Conservation (phyloP, 2,888 invertebrate species). For the Phortica okadai region DNA sequence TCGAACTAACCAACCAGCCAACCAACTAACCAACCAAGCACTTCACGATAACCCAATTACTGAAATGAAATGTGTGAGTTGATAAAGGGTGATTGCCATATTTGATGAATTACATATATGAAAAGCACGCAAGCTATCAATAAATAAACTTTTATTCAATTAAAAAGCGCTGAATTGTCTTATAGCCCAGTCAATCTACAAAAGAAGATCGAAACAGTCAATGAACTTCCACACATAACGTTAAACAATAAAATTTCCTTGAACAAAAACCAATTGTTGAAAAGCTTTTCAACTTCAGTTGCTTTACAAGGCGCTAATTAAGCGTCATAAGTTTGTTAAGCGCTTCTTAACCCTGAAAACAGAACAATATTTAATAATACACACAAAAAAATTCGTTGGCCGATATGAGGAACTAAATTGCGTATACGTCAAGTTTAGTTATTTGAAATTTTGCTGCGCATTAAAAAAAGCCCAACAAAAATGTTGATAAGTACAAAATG, state of each 20-base stretch:
- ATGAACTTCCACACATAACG: background rate
- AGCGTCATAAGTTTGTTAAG: background rate
- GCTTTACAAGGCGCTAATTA: background rate
- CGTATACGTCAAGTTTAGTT: too few species aligned
- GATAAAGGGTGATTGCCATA: slow-evolving; percentile 62
- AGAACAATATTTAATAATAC: background rate
- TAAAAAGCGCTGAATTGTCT: slow-evolving; percentile 10
- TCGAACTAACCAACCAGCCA: slow-evolving; percentile 12
- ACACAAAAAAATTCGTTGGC: background rate
- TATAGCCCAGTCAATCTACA: background rate
- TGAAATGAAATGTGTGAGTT: slow-evolving; percentile 62
- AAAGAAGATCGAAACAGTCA: background rate
- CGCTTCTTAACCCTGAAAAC: background rate
- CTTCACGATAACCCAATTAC: slow-evolving; percentile 67
- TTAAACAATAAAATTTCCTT: background rate
- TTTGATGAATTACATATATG: slow-evolving; percentile 46
- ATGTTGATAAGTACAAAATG: too few species aligned
- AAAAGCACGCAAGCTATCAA: slow-evolving; percentile 26
- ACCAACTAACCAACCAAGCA: slow-evolving; percentile 37
- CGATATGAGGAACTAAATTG: background rate
- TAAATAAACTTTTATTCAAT: slow-evolving; percentile 42
- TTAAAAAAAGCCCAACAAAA: too few species aligned
- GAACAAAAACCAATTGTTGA: background rate
- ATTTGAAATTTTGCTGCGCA: too few species aligned
- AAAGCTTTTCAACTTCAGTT: background rate